Evolutionary conservation across 2,888 invertebrate species (phyloP).

Genomic region (Epinotia demarniana): DNA sequence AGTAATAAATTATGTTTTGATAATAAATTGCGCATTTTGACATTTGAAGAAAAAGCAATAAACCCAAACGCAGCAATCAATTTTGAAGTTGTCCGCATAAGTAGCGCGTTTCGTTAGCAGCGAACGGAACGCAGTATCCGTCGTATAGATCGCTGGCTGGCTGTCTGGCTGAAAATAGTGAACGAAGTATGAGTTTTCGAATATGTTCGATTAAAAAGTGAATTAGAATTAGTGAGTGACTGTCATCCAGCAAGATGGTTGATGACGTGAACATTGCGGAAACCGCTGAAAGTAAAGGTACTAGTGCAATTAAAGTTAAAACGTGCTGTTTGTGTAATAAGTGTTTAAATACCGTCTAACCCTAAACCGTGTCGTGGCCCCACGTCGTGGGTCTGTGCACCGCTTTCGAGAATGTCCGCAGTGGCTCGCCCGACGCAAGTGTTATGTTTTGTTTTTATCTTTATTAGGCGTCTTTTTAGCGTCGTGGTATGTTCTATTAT

Average conservation of each 20-base stretch:
- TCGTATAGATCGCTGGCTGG: conserved; percentile 82
- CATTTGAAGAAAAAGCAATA: neutral
- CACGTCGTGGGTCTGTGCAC: conserved; percentile 79
- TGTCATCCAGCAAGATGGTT: conserved; percentile 84
- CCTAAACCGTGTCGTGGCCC: conserved; percentile 83
- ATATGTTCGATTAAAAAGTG: conserved; percentile 84
- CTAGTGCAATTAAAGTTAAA: conserved; percentile 76
- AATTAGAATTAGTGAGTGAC: conserved; percentile 79
- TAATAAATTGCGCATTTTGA: neutral
- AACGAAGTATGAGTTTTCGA: conserved; percentile 84
- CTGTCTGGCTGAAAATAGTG: conserved; percentile 82
- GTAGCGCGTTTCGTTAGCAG: conserved; percentile 70
- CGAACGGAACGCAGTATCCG: conserved; percentile 83
- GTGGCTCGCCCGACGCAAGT: conserved; percentile 69
- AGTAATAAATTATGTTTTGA: neutral
- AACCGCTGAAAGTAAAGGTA: conserved; percentile 84
- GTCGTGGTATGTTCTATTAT: conserved; percentile 82
- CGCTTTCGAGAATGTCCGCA: conserved; percentile 80
- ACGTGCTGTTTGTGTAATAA: conserved; percentile 79
- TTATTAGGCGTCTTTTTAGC: conserved; percentile 79
- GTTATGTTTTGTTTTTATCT: conserved; percentile 81
- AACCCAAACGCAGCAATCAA: conserved; percentile 32
- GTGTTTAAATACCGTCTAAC: conserved; percentile 80
- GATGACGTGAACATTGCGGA: conserved; percentile 83
- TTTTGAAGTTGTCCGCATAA: conserved; percentile 49